These are phyloP conservation scores for Gorsachius goisagi DNA, from an alignment of 2,113 vertebrate genomes.

Conservation along the genomic window DNA sequence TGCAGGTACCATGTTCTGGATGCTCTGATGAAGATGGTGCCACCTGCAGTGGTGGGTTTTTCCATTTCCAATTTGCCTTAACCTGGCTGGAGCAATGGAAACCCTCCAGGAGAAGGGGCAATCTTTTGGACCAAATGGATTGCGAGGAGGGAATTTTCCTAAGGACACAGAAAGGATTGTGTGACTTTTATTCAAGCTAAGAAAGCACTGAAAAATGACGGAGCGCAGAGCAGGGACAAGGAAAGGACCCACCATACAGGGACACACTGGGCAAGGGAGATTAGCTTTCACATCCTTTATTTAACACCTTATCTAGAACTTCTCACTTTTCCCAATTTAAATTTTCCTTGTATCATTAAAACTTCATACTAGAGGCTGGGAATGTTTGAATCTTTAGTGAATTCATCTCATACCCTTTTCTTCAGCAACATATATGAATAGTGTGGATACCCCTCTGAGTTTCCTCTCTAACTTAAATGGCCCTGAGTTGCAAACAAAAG, in stretches of 20 bases:
- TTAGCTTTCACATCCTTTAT: background rate
- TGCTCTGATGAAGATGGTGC: background rate
- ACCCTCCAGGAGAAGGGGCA: background rate
- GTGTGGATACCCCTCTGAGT: background rate
- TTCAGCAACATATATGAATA: background rate
- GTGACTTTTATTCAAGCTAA: background rate
- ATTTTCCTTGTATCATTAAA: background rate
- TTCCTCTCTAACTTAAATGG: background rate
- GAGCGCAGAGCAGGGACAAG: background rate
- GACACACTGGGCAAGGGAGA: background rate
- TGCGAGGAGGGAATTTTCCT: background rate
- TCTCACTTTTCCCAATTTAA: background rate
- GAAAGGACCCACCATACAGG: background rate
- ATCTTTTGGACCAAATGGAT: background rate
- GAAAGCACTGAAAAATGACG: background rate
- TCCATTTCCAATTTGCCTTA: background rate
- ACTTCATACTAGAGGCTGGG: background rate
- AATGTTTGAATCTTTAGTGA: background rate
- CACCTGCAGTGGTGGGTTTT: background rate
- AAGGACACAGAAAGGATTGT: background rate
- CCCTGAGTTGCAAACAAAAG: background rate
- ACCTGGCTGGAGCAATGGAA: background rate
- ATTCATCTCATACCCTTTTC: background rate
- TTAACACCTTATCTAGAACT: background rate
- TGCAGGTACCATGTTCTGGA: background rate